phyloP scores from a whole-genome alignment of 1,140 invertebrate genomes.

The Drosophila carrolli region DNA sequence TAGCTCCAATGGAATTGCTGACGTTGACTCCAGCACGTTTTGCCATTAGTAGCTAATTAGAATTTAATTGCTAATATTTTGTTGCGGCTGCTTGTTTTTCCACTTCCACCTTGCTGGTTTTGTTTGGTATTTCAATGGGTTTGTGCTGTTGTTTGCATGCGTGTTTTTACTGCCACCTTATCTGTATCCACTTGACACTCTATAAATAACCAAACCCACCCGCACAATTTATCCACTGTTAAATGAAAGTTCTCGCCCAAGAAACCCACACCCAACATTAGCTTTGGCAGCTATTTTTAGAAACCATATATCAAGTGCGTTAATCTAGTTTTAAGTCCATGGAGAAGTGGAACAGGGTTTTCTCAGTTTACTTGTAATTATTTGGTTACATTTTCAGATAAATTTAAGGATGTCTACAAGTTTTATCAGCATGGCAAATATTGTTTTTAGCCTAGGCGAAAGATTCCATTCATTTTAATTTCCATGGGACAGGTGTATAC shows the following conservation, averaged over 20 bases:
- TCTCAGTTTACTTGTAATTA: not conserved
- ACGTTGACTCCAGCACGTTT: conserved; percentile 59
- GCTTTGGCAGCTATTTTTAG: conserved; percentile 26
- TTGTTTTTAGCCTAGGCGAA: conserved; percentile 6
- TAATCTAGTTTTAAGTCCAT: conserved; percentile 3
- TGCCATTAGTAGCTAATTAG: conserved; percentile 55
- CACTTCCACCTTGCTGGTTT: not conserved
- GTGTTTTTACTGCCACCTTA: conserved; percentile 22
- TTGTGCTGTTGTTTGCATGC: conserved; percentile 13
- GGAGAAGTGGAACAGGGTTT: conserved; percentile 26
- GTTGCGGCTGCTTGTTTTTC: conserved; percentile 6
- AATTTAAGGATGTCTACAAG: not conserved
- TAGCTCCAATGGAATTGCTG: conserved; percentile 13
- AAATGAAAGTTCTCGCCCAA: conserved; percentile 13
- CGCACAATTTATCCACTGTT: conserved; percentile 7
- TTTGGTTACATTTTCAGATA: conserved; percentile 18
- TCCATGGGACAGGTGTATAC: conserved; percentile 6
- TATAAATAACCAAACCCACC: conserved; percentile 30
- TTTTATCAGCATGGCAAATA: conserved; percentile 34
- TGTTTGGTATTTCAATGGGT: conserved; percentile 4
- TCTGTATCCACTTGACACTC: conserved; percentile 25
- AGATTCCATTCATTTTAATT: conserved; percentile 10
- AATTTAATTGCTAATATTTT: conserved; percentile 62
- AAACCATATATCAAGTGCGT: conserved; percentile 6
- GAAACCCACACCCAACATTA: conserved; percentile 9